Conservation (phyloP, 2,113 vertebrate species). For the Sorex fumeus region DNA sequence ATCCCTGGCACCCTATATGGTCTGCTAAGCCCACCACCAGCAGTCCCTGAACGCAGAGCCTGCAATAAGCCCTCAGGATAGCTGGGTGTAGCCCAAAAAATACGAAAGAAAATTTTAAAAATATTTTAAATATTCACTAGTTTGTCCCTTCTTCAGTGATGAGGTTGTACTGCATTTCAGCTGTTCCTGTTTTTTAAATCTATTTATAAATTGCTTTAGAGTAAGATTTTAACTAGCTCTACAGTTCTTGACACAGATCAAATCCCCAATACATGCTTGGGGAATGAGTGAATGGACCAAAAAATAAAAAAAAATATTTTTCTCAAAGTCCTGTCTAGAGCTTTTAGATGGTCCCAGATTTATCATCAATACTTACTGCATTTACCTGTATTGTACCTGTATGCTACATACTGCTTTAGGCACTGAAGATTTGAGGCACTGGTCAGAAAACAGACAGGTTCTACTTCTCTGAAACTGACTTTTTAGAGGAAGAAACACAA, state of each 20-base stretch:
- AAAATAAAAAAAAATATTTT: background rate
- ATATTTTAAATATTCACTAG: background rate
- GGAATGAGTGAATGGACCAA: background rate
- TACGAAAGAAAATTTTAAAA: background rate
- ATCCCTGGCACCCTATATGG: too few species aligned
- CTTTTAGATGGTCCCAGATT: background rate
- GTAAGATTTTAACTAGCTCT: background rate
- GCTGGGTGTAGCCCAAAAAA: too few species aligned
- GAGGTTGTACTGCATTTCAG: background rate
- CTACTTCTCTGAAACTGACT: background rate
- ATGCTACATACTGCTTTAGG: background rate
- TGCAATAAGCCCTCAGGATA: too few species aligned
- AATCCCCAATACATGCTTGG: background rate
- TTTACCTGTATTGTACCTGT: background rate
- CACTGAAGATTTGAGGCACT: background rate
- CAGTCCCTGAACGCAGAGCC: too few species aligned
- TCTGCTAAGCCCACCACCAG: too few species aligned
- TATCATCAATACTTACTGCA: background rate
- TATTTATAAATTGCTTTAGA: background rate
- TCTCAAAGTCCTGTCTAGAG: background rate
- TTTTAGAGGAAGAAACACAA: background rate
- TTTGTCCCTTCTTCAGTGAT: slow-evolving; percentile 25
- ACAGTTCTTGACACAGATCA: background rate
- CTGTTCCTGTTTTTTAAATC: slow-evolving; percentile 9
- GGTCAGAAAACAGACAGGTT: background rate